A percentile compares a stretch with the other conserved stretches of the same genome.
phyloP scores from a whole-genome alignment of 1,140 invertebrate genomes.

The Nylanderia fulva region DNA sequence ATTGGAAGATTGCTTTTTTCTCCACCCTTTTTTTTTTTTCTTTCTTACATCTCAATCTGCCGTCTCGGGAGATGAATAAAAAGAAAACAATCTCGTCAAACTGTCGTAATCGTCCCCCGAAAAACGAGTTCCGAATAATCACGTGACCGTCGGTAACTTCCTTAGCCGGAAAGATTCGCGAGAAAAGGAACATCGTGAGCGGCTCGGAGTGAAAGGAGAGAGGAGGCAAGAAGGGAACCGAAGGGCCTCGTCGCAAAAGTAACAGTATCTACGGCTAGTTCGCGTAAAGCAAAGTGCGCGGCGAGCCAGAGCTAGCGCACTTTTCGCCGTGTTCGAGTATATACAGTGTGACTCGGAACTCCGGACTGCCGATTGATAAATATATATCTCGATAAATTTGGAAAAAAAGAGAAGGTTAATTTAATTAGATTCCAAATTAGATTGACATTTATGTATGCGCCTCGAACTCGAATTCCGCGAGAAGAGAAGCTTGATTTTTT shows the following conservation, averaged over 20 bases:
- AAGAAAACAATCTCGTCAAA: slow-evolving; percentile 28
- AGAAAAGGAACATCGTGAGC: slow-evolving; percentile 55
- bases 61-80: not conserved
- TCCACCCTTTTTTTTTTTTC: not conserved
- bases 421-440: not conserved
- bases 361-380: not conserved
- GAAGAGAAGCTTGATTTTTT: too few species aligned
- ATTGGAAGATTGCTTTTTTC: not conserved
- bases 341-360: slow-evolving; percentile 38
- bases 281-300: slow-evolving; percentile 74
- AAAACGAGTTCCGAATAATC: slow-evolving; percentile 59
- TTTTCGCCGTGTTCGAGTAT: slow-evolving; percentile 15
- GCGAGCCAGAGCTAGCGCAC: slow-evolving; percentile 37
- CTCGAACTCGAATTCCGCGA: not conserved
- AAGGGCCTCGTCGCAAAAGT: slow-evolving; percentile 82
- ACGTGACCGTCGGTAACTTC: slow-evolving; percentile 49
- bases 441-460: not conserved
- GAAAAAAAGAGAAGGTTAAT: not conserved
- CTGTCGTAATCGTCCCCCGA: slow-evolving; percentile 37
- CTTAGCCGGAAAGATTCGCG: slow-evolving; percentile 28
- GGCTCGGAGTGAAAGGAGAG: slow-evolving; percentile 64
- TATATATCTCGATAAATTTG: not conserved
- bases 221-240: slow-evolving; percentile 76
- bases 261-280: slow-evolving; percentile 84
- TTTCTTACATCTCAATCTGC: not conserved